A percentile compares a stretch with the other conserved stretches of the same genome.
Conservation (phyloP, 2,113 vertebrate genomes). For the Protomyctophum bolini region DNA sequence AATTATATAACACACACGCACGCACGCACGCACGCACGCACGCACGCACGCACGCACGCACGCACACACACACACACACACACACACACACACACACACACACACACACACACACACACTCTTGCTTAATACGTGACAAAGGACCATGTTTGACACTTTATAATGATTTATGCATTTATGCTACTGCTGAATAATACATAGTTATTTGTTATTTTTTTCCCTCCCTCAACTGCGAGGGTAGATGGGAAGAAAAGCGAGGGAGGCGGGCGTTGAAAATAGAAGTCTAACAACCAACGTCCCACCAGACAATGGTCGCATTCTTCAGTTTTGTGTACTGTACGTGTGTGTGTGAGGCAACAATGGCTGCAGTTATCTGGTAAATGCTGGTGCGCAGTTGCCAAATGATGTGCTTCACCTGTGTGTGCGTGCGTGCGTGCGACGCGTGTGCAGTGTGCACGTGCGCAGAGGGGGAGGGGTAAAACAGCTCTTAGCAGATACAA, state of each 20-base stretch:
- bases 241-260: slow-evolving; percentile 51
- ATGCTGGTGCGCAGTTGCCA: background rate
- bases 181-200: slow-evolving; percentile 66
- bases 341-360: slow-evolving; percentile 12
- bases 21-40: slow-evolving; percentile 4
- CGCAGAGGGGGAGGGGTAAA: background rate
- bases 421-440: slow-evolving; percentile 18
- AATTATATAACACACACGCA: slow-evolving; percentile 18
- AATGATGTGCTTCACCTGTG: background rate
- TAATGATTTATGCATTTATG: slow-evolving; percentile 64
- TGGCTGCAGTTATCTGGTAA: slow-evolving; percentile 22
- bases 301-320: slow-evolving; percentile 35
- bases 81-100: slow-evolving; percentile 11
- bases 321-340: slow-evolving; percentile 28
- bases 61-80: slow-evolving; percentile 3
- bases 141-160: slow-evolving; percentile 48
- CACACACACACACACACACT: slow-evolving; percentile 5
- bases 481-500: no score
- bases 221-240: slow-evolving; percentile 27
- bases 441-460: slow-evolving; percentile 24
- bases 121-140: slow-evolving; percentile 43
- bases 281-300: slow-evolving; percentile 50
- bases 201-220: slow-evolving; percentile 52
- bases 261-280: slow-evolving; percentile 32
- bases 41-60: background rate